Conservation (phyloP, 1,140 invertebrate genomes). For the Atta cephalotes region DNA sequence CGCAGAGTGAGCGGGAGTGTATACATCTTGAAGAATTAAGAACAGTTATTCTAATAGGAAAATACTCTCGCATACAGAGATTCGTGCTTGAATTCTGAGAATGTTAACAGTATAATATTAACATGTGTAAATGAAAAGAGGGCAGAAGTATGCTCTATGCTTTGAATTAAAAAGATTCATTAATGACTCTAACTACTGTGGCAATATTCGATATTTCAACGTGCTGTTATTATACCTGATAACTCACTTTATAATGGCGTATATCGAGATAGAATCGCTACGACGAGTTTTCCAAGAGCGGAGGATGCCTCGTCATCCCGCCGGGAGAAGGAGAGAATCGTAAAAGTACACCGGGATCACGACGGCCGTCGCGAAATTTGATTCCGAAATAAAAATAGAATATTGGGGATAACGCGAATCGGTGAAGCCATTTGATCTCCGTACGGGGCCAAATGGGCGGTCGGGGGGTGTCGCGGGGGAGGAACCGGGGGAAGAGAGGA, state of each 20-base stretch:
- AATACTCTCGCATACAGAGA: background rate
- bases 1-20: conserved; percentile 14
- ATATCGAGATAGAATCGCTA: conserved; percentile 32
- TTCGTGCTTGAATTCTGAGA: background rate
- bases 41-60: conserved; percentile 45
- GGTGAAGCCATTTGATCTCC: conserved; percentile 86
- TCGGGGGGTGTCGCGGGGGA: conserved; percentile 64
- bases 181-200: background rate
- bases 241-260: conserved; percentile 23
- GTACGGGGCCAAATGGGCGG: conserved; percentile 76
- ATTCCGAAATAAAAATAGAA: conserved; percentile 86
- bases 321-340: conserved; percentile 42
- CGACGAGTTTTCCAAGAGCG: conserved; percentile 15
- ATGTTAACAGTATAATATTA: background rate
- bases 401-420: conserved; percentile 86
- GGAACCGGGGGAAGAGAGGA: conserved; percentile 76
- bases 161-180: background rate
- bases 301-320: conserved; percentile 6
- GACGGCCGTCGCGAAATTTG: conserved; percentile 81
- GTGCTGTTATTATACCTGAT: conserved; percentile 1
- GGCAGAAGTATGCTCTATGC: background rate
- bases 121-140: background rate
- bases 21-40: conserved; percentile 37
- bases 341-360: conserved; percentile 64
- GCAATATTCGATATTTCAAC: background rate